These are phyloP conservation scores for Pteronotus mesoamericanus DNA, from an alignment of 2,797 vertebrate species.

Conservation along the genomic window DNA sequence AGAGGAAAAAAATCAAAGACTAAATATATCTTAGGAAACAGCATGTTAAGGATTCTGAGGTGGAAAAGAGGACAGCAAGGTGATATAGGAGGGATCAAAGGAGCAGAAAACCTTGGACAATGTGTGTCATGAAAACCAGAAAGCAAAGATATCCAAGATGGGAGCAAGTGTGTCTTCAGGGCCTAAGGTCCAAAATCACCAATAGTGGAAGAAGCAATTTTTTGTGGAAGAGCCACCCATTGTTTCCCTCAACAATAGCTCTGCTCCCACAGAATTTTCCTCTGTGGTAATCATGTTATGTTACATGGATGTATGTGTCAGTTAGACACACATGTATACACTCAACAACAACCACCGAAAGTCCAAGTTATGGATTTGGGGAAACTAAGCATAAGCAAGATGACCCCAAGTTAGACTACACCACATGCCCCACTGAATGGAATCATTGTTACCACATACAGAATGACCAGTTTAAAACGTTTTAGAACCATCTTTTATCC, in stretches of 20 bases:
- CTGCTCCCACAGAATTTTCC: neutral
- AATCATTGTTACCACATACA: neutral
- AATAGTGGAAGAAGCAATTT: neutral
- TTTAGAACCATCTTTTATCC: neutral
- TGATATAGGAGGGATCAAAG: neutral
- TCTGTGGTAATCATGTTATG: neutral
- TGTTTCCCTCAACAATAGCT: neutral
- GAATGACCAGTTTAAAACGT: neutral
- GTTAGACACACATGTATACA: neutral
- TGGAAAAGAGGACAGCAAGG: neutral
- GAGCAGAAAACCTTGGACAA: neutral
- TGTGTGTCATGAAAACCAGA: neutral
- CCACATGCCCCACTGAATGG: neutral
- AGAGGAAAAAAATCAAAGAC: neutral
- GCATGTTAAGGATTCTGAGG: neutral
- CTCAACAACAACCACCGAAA: neutral
- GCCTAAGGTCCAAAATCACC: neutral
- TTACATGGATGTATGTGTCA: neutral
- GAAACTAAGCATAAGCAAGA: neutral
- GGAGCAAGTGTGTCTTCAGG: neutral
- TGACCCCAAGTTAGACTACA: neutral
- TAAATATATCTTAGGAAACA: conserved; percentile 24
- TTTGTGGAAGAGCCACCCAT: neutral
- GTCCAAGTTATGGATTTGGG: neutral
- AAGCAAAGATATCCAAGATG: neutral